Conservation (phyloP, 1,140 invertebrate species). For the Harlomillsia oculata region DNA sequence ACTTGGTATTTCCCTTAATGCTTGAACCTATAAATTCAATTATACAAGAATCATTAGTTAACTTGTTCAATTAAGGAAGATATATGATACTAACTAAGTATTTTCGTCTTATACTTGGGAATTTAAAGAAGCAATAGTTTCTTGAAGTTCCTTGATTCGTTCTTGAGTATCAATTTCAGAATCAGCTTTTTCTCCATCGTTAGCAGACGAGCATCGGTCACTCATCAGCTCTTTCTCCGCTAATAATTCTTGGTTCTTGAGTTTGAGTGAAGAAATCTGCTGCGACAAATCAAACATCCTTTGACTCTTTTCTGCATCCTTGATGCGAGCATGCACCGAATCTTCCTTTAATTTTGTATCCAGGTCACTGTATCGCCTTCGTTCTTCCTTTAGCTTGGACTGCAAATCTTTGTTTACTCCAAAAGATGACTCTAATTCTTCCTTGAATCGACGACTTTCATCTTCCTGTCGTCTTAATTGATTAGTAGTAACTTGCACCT, state of each 20-base stretch:
- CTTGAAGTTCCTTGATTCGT: conserved; percentile 23
- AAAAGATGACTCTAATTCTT: conserved; percentile 58
- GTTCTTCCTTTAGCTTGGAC: conserved; percentile 69
- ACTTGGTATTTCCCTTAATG: no score
- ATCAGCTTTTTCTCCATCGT: conserved; percentile 27
- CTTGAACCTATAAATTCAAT: no score
- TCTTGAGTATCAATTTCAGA: conserved; percentile 30
- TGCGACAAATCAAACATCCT: conserved; percentile 34
- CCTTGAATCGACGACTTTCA: conserved; percentile 47
- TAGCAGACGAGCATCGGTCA: conserved; percentile 24
- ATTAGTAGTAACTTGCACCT: conserved; percentile 36
- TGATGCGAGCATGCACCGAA: conserved; percentile 34
- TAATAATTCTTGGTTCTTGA: conserved; percentile 34
- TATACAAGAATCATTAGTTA: no score
- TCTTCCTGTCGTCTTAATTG: conserved; percentile 68
- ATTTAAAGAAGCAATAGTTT: conserved; percentile 18
- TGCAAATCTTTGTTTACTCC: conserved; percentile 61
- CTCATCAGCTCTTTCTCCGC: conserved; percentile 31
- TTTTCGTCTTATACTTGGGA: conserved; percentile 23
- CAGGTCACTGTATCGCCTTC: conserved; percentile 75
- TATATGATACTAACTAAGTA: no score
- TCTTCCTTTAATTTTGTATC: conserved; percentile 55
- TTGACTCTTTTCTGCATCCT: conserved; percentile 35
- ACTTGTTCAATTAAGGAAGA: conserved; percentile 3
- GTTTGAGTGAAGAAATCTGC: conserved; percentile 34